Percentiles rank a stretch among this genome's conserved stretches.
Evolutionary conservation across 2,113 vertebrate genomes (phyloP).

Genomic region (Megaceryle torquata): DNA sequence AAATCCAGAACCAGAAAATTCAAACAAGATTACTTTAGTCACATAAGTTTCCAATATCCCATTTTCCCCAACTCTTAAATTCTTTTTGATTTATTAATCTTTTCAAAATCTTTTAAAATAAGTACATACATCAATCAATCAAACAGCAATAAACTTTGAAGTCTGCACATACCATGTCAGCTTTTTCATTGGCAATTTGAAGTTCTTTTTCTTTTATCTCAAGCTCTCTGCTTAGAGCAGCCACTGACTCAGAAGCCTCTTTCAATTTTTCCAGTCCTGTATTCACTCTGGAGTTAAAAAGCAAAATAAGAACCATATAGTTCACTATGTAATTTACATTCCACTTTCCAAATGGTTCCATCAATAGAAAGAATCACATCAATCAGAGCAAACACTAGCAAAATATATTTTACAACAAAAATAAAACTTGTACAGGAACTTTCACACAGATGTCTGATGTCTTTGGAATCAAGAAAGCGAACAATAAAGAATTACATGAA

Average conservation of each 20-base stretch:
- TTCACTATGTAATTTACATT: not conserved
- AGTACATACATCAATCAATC: not conserved
- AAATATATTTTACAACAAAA: not conserved
- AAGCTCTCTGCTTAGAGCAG: conserved; percentile 87
- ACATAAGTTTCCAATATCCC: not conserved
- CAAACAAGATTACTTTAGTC: not conserved
- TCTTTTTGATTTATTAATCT: not conserved
- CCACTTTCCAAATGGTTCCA: not conserved
- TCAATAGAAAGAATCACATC: not conserved
- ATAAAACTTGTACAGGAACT: not conserved
- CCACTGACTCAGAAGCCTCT: conserved; percentile 92
- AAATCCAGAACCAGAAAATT: not conserved
- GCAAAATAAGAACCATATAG: not conserved
- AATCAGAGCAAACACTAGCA: not conserved
- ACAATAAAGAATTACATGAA: not conserved
- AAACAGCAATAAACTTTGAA: not conserved
- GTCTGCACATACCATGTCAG: conserved; percentile 82
- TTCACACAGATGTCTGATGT: not conserved
- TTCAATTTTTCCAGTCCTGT: conserved; percentile 92
- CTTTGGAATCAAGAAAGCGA: not conserved
- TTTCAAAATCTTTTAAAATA: not conserved
- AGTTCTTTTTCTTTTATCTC: conserved; percentile 93
- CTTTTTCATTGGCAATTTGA: conserved; percentile 89
- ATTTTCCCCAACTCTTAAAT: not conserved
- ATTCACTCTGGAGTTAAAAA: conserved; percentile 83